Evolutionary conservation across 2,888 invertebrate species (phyloP).

Genomic region (Eupeodes luniger): DNA sequence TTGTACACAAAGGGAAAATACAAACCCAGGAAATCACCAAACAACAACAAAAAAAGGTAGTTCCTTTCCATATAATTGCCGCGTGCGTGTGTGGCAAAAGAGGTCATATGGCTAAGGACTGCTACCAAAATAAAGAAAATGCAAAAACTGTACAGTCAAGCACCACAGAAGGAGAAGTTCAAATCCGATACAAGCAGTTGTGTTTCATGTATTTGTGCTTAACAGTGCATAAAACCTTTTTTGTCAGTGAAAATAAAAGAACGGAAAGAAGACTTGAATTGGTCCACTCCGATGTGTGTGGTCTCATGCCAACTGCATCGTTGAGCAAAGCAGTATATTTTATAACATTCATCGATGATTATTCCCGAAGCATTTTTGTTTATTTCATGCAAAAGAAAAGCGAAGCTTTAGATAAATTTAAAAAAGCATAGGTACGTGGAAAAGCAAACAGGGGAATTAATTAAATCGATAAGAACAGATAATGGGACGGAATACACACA

Average conservation of each 20-base stretch:
- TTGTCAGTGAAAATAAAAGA: no score
- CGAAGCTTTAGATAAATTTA: slow-evolving; percentile 16
- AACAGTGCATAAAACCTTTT: background rate
- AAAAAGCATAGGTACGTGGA: slow-evolving; percentile 42
- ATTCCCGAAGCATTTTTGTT: background rate
- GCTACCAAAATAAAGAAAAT: slow-evolving; percentile 47
- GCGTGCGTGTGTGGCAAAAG: slow-evolving; percentile 33
- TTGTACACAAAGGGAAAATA: no score
- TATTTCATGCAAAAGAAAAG: background rate
- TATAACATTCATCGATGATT: background rate
- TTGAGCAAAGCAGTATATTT: no score
- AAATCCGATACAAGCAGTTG: background rate
- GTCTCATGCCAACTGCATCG: no score
- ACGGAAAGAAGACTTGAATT: no score
- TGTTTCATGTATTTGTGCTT: background rate
- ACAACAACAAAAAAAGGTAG: slow-evolving; percentile 3
- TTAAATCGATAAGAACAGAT: slow-evolving; percentile 46
- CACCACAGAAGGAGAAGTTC: slow-evolving; percentile 2
- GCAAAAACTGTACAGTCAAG: slow-evolving; percentile 15
- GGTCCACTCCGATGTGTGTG: no score
- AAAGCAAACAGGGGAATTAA: slow-evolving; percentile 36
- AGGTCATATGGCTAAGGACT: slow-evolving; percentile 47
- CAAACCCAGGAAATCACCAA: no score
- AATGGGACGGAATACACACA: no score
- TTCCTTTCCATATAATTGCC: slow-evolving; percentile 31